Conservation (phyloP, 2,888 invertebrate species). For the Acleris sparsana region DNA sequence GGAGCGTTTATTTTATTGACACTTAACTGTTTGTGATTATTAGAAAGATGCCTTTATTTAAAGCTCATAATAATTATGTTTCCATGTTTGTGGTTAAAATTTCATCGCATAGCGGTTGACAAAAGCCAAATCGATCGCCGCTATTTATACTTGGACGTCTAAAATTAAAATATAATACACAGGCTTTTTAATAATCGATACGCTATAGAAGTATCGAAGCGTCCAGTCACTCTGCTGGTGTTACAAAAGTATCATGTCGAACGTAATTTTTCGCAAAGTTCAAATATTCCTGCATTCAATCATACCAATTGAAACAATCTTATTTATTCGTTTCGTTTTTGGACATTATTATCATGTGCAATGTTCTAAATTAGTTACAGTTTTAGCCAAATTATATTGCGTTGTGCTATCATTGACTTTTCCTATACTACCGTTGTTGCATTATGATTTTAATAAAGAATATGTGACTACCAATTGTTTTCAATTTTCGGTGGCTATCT, state of each 20-base stretch:
- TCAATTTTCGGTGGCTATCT: not conserved
- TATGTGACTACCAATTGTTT: not conserved
- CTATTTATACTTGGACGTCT: too few relatives aligned
- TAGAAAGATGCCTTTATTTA: not conserved
- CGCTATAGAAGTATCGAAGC: not conserved
- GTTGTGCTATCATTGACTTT: not conserved
- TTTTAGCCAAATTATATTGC: conserved; percentile 4
- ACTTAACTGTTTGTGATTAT: not conserved
- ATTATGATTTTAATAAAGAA: accelerated
- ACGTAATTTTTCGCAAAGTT: not conserved
- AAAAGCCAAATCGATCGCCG: too few relatives aligned
- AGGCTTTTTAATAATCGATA: too few relatives aligned
- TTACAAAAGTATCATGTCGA: not conserved
- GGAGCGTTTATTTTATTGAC: too few relatives aligned
- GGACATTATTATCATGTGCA: not conserved
- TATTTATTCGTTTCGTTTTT: not conserved
- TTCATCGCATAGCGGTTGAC: too few relatives aligned
- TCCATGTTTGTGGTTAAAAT: too few relatives aligned
- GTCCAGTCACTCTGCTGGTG: not conserved
- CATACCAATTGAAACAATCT: not conserved
- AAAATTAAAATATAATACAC: too few relatives aligned
- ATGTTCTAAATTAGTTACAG: not conserved
- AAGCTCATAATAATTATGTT: too few relatives aligned
- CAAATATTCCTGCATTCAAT: not conserved
- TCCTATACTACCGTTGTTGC: not conserved